phyloP scores from a whole-genome alignment of 1,140 invertebrate genomes.

The Hetaerina americana region DNA sequence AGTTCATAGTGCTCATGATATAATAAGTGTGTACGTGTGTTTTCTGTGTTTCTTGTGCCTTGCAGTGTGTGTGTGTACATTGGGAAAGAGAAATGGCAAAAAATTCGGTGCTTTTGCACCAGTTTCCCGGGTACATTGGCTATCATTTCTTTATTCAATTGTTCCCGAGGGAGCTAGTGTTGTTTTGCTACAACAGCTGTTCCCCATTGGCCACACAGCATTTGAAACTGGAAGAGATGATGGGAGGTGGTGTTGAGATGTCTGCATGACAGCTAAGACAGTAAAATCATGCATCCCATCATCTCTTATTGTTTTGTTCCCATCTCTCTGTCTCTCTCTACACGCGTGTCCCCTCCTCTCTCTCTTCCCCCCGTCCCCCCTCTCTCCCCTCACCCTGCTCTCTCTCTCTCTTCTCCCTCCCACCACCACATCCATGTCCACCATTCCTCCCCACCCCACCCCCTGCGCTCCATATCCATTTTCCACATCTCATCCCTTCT shows the following conservation, averaged over 20 bases:
- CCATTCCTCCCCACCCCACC: background rate
- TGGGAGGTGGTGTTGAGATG: background rate
- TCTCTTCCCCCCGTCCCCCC: background rate
- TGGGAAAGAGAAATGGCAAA: background rate
- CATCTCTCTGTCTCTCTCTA: background rate
- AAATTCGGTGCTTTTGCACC: background rate
- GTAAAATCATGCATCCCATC: background rate
- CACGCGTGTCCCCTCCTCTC: background rate
- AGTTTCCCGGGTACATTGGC: background rate
- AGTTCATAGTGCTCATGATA: too few species aligned
- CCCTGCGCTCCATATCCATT: background rate
- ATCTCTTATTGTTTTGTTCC: background rate
- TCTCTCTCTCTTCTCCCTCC: background rate
- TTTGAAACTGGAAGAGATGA: background rate
- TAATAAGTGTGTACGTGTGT: too few species aligned
- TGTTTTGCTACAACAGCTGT: background rate
- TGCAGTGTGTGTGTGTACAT: background rate
- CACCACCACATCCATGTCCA: background rate
- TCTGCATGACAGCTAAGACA: background rate
- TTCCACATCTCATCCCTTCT: background rate
- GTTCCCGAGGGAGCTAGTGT: background rate
- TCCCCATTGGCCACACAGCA: background rate
- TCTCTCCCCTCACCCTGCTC: background rate
- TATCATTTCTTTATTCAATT: background rate
- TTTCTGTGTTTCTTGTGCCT: too few species aligned